Conservation (phyloP, 2,888 invertebrate species). For the Thyatira batis region DNA sequence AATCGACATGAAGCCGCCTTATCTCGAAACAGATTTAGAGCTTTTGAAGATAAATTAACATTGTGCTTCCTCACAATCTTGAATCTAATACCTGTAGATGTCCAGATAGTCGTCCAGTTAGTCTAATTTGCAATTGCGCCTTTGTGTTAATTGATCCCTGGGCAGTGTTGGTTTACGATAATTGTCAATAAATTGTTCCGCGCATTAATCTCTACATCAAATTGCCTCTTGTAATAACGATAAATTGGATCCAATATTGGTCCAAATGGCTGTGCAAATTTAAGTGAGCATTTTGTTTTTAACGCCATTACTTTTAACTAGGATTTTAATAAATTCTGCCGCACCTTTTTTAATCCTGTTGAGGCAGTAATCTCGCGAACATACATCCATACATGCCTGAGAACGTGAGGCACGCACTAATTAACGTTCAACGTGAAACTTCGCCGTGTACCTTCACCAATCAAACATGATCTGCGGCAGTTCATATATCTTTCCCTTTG, state of each 20-base stretch:
- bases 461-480: slow-evolving; percentile 56
- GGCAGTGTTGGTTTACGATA: slow-evolving; percentile 69
- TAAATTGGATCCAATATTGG: slow-evolving; percentile 45
- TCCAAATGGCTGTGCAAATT: slow-evolving; percentile 15
- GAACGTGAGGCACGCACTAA: slow-evolving; percentile 79
- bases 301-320: slow-evolving; percentile 10
- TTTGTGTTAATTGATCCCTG: slow-evolving; percentile 78
- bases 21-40: background rate
- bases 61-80: slow-evolving; percentile 50
- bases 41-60: slow-evolving; percentile 29
- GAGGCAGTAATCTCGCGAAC: slow-evolving; percentile 55
- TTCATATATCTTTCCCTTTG: slow-evolving; percentile 54
- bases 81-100: slow-evolving; percentile 42
- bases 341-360: slow-evolving; percentile 44
- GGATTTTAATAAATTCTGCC: slow-evolving; percentile 21
- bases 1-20: background rate
- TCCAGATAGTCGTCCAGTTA: slow-evolving; percentile 61
- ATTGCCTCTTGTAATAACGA: slow-evolving; percentile 62
- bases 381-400: slow-evolving; percentile 63
- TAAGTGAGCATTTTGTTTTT: background rate
- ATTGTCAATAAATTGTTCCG: slow-evolving; percentile 79
- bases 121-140: slow-evolving; percentile 76
- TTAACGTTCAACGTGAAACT: slow-evolving; percentile 81
- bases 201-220: slow-evolving; percentile 75
- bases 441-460: slow-evolving; percentile 59